Evolutionary conservation across 2,888 invertebrate genomes (phyloP), one percentile per base, ranked within the genome.

Genomic region (Tachina grossa): DNA sequence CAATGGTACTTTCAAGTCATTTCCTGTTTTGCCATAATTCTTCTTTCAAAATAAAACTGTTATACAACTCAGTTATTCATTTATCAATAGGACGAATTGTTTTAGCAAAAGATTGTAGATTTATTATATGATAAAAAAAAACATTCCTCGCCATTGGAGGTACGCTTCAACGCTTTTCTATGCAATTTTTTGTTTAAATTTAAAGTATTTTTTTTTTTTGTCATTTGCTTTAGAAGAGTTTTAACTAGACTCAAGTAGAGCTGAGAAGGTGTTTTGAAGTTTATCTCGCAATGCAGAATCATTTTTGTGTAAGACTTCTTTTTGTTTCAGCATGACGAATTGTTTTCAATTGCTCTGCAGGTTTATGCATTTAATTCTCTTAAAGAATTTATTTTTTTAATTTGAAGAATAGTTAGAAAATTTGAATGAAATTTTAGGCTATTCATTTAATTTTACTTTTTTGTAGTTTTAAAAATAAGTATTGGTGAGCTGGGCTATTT

Each of bases 111-210:
- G 31, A 72, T 66, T 49, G 9, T 65, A 59, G 49, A 57, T 9
- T n/a, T 43, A 55, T 79, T 80, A n/a, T 75, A 5, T n/a, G 19
- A 0, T 14, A 10, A 4, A 53, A 31, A 63, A 13, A n/a, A 22
- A 74, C 59, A 10, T 10, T 74, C 65, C 76, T 63, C 59, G 66
- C 85, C 83, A 79, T 43, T 75, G 83, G 76, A 80, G 83, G 80
- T 85, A 72, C 76, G 76, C 76, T 77, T 76, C 79, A 83, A 85
- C 72, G 83, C 75, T 83, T 83, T 77, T 68, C 49, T 51, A 76
- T 65, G 43, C 11, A 66, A 79, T 82, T 57, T 41, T 49, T 9
- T 45, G 19, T 49, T 19, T 4, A 51, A 11, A 68, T 71, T 14
- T 16, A 11, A 55, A 72, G 13, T 16, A 68, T 47, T 65, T 71